These are phyloP conservation scores for Stictonetta naevosa DNA, from an alignment of 2,113 vertebrate species.

Conservation along the genomic window DNA sequence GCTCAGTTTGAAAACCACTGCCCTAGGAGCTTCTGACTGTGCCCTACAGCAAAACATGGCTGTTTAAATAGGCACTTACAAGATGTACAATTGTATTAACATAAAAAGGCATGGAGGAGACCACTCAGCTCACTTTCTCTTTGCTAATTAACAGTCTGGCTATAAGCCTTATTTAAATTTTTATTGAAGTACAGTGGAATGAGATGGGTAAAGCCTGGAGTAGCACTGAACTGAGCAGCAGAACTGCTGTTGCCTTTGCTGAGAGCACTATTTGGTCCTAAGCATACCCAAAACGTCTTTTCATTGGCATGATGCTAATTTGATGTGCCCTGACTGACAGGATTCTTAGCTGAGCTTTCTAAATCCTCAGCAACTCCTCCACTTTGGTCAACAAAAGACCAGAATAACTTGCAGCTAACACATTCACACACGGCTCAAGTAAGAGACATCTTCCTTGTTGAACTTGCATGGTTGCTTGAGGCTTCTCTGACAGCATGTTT, in stretches of 20 bases:
- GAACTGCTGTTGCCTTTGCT: not conserved
- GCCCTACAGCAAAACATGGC: not conserved
- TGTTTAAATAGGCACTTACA: not conserved
- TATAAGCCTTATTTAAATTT: not conserved
- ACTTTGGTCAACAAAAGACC: not conserved
- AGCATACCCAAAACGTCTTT: not conserved
- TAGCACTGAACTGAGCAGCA: not conserved
- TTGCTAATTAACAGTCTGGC: not conserved
- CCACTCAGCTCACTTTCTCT: not conserved
- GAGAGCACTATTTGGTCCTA: not conserved
- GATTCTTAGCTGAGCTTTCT: not conserved
- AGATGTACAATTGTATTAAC: too few relatives aligned
- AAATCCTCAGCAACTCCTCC: not conserved
- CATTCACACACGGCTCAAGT: not conserved
- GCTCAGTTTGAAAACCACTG: too few relatives aligned
- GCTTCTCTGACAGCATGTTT: not conserved
- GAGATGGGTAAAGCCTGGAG: not conserved
- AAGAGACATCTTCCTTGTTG: not conserved
- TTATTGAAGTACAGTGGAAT: not conserved
- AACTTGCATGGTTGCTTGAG: not conserved
- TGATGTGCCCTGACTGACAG: not conserved
- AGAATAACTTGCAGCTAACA: not conserved
- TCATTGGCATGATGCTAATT: not conserved
- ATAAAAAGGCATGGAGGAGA: not conserved
- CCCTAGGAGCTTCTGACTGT: not conserved